Base-by-base conservation (phyloP, 1,140 invertebrate genomes). In the Linepithema humile region DNA sequence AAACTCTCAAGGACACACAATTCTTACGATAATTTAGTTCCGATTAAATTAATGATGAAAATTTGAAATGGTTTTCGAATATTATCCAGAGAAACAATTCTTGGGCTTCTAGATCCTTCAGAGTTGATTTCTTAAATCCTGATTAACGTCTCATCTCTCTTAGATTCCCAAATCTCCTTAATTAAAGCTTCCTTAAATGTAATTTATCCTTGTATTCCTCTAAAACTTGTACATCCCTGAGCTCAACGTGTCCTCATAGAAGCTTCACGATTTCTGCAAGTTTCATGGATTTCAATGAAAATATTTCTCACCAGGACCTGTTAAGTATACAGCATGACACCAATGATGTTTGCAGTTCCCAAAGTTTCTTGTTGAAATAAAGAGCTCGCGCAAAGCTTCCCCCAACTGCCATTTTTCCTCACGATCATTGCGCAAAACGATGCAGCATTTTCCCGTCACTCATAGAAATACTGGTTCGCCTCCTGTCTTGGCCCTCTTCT, bases 401-500 rank as follows among this genome's bases (percentile, higher is more conserved):
- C 57, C 50, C 50, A 57, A 55, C 15, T 15, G 15, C 20, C n/a
- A 12, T 29, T 73, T 26, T 40, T 2, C 48, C 50, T 40, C 32
- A 35, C 53, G 6, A 6, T 15, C 70, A 40, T 73, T 20, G 15
- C 40, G 35, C 9, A 38, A 57, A 57, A n/a, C n/a, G n/a, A n/a
- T n/a, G 3, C 20, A 32, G 50, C 50, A 26, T 26, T 53, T 38
- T 57, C 70, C 70, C 57, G 26, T 73, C 50, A 73, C 70, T 73
- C 70, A 73, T 10, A 73, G 57, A 3, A 73, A 73, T 23, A 73
- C 38, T 73, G 50, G 38, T 72, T 72, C 57, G 35, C 15, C 50
- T 50, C 50, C 0, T 6, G 45, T 50, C 15, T n/a, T n/a, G n/a
- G n/a, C 0, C 15, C 50, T 32, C 50, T 5, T 53, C 29, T 35